A percentile compares a stretch with the other conserved stretches of the same genome.
phyloP scores from a whole-genome alignment of 2,888 invertebrate genomes.

The Athrips mouffetella region DNA sequence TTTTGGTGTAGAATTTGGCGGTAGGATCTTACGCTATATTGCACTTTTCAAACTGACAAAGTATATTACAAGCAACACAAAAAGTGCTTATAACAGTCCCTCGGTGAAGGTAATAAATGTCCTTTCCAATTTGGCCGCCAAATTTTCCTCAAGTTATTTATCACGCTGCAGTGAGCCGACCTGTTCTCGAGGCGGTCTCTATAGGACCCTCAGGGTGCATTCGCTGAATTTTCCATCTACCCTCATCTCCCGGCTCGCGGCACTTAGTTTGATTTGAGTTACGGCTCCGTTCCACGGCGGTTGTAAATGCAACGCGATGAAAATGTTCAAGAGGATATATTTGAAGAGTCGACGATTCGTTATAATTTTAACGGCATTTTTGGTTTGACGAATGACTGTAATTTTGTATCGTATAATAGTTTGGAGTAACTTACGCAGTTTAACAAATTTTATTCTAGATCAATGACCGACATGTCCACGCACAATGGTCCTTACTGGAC shows the following conservation, averaged over 20 bases:
- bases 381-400: background rate
- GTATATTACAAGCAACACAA: too few species aligned
- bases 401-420: background rate
- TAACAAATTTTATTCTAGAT: too few species aligned
- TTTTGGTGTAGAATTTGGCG: too few species aligned
- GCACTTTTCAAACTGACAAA: too few species aligned
- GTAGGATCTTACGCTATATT: too few species aligned
- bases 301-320: slow-evolving; percentile 41
- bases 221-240: slow-evolving; percentile 32
- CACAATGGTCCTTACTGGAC: too few species aligned
- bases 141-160: slow-evolving; percentile 1
- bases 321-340: slow-evolving; percentile 29
- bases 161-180: background rate
- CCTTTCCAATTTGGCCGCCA: background rate
- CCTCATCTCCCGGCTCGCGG: slow-evolving; percentile 20
- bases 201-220: slow-evolving; percentile 25
- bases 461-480: too few species aligned
- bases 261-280: slow-evolving; percentile 50
- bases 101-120: too few species aligned
- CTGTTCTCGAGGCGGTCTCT: background rate
- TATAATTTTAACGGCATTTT: slow-evolving; percentile 17
- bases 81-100: too few species aligned
- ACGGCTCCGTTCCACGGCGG: slow-evolving; percentile 36
- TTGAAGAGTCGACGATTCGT: background rate
- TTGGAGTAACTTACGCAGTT: too few species aligned